These are phyloP conservation scores for Mythimna albipuncta DNA, from an alignment of 2,888 invertebrate species.

Conservation along the genomic window DNA sequence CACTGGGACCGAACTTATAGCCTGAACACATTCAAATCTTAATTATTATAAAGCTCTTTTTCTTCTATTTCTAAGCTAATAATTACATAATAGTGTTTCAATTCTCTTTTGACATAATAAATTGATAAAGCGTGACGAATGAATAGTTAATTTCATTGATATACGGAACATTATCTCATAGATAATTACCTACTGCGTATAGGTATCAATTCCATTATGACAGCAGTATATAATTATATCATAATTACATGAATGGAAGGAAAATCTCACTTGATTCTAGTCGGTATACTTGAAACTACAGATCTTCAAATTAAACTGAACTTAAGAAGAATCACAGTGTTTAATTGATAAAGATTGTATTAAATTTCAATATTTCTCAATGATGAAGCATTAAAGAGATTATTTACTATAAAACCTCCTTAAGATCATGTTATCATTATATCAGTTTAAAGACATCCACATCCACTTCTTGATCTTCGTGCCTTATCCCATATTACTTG, in stretches of 20 bases:
- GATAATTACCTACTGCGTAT: conserved; percentile 17
- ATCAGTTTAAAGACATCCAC: neutral
- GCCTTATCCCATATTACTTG: too few relatives aligned
- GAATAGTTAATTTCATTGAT: conserved; percentile 34
- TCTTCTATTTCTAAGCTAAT: neutral
- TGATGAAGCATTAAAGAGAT: neutral
- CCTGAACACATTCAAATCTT: neutral
- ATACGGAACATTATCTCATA: conserved; percentile 38
- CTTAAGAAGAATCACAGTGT: neutral
- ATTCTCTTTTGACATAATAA: conserved; percentile 26
- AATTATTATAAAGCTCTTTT: neutral
- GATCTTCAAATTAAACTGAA: conserved; percentile 2
- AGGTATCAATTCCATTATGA: conserved; percentile 28
- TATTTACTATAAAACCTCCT: neutral
- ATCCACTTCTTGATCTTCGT: too few relatives aligned
- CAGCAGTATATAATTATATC: conserved; percentile 1
- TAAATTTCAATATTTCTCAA: neutral
- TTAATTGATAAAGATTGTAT: neutral
- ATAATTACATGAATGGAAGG: conserved; percentile 5
- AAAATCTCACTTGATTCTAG: conserved; percentile 5
- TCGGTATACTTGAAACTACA: neutral
- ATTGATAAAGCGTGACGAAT: conserved; percentile 30
- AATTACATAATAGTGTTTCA: conserved; percentile 3
- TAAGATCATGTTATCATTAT: neutral
- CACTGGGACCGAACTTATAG: conserved; percentile 15